Conservation (phyloP, 1,140 invertebrate species). For the Eciton burchellii region DNA sequence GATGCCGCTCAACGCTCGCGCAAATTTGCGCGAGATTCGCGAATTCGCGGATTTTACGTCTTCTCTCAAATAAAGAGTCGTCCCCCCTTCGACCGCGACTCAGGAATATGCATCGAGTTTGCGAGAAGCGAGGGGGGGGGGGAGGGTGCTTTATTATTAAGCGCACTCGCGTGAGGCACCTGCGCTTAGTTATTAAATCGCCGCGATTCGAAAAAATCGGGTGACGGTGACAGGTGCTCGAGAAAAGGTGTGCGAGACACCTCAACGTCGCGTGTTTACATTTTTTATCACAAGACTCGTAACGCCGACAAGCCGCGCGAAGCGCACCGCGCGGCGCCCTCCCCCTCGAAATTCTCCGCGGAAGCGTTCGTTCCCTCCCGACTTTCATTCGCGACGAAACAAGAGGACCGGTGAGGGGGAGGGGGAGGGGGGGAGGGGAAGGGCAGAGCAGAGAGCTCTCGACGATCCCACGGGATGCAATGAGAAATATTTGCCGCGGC, state of each 20-base stretch:
- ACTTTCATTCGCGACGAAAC: conserved; percentile 23
- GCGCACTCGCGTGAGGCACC: not conserved
- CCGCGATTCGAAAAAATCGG: conserved; percentile 8
- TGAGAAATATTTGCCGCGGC: too few relatives aligned
- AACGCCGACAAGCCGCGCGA: conserved; percentile 26
- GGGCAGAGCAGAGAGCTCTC: too few relatives aligned
- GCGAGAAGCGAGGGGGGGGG: not conserved
- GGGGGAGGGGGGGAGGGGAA: too few relatives aligned
- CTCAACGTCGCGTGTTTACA: conserved; percentile 26
- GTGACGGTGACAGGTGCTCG: not conserved
- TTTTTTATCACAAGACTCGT: conserved; percentile 36
- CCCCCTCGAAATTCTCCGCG: conserved; percentile 42
- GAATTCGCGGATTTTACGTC: not conserved
- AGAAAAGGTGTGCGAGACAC: not conserved
- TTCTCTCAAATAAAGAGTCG: not conserved
- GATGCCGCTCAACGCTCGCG: too few relatives aligned
- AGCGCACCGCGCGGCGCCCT: conserved; percentile 34
- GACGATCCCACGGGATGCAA: too few relatives aligned
- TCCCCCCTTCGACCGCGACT: not conserved
- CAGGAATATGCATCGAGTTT: too few relatives aligned
- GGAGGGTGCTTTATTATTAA: conserved; percentile 5
- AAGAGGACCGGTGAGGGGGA: too few relatives aligned
- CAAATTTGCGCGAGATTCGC: not conserved
- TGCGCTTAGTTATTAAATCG: conserved; percentile 20
- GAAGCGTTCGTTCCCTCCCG: conserved; percentile 6